Evolutionary conservation across 2,888 invertebrate species (phyloP), one percentile per base, ranked within the genome.

Genomic region (Dicranocentrus wangi): DNA sequence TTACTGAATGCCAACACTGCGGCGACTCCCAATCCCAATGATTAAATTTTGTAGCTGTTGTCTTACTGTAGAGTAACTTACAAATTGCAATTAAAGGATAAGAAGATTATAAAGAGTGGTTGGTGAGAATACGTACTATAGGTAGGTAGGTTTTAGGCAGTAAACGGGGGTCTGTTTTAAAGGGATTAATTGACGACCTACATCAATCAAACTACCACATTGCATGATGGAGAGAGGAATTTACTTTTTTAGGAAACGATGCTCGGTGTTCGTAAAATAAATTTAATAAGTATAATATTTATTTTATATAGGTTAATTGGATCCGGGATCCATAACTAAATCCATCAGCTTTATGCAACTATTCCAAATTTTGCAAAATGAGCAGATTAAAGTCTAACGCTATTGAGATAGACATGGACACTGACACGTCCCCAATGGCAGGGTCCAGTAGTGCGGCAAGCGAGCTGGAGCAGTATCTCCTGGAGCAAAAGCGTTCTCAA

Each of bases 381-480:
- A 77, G 77, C 43, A 69, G 77, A 51, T 53, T 66, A 43, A 71
- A 71, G 27, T 53, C 75, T 55, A 25, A 70, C 70, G 81, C 58
- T 23, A 71, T 84, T 10, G 82, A 82, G 65, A 83, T 84, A 39
- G 80, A 77, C 55, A 81, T 84, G 69, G 84, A 83, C 19, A 68
- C 60, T 1, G 73, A 77, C 21, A 61, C 53, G 1, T 61, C 61
- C 10, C 27, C 43, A 2, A 10, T 71, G 13, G 71, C 42, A 5
- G 79, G 82, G 15, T 68, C 65, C 15, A 81, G 69, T 43, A 81
- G 27, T 43, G 81, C 81, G 5, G 28, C 84, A 2, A 83, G 70
- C 42, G 85, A 86, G 65, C 73, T 86, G n/a, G 83, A 82, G 39
- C 85, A 86, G 60, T 86, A 85, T 61, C 69, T 86, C 2, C 53